Evolutionary conservation across 2,113 vertebrate genomes (phyloP).

Genomic region (Chaenogobius annularis): DNA sequence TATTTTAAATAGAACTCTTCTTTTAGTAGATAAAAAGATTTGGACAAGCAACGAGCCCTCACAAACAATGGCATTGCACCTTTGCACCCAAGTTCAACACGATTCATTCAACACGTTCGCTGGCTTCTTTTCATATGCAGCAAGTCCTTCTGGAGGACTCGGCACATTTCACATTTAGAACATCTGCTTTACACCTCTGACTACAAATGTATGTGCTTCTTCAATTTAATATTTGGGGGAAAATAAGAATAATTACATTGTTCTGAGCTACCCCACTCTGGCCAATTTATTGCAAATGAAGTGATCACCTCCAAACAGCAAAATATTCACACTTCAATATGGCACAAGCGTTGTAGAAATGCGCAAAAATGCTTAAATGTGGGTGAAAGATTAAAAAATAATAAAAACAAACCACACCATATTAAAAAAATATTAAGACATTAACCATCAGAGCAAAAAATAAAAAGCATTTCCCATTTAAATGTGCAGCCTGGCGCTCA

Average conservation of each 20-base stretch:
- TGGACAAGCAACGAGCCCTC: constrained; percentile 64
- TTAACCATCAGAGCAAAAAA: constrained; percentile 58
- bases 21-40: constrained; percentile 66
- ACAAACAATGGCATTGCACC: constrained; percentile 35
- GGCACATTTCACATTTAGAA: constrained; percentile 65
- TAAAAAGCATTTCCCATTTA: constrained; percentile 31
- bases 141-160: constrained; percentile 44
- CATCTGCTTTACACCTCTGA: constrained; percentile 61
- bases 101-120: constrained; percentile 59
- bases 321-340: constrained; percentile 67
- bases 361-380: constrained; percentile 43
- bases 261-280: constrained; percentile 37
- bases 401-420: constrained; percentile 51
- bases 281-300: constrained; percentile 71
- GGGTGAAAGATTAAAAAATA: constrained; percentile 55
- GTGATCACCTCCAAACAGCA: constrained; percentile 59
- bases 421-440: constrained; percentile 70
- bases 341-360: constrained; percentile 70
- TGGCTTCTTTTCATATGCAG: constrained; percentile 67
- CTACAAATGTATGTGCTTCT: constrained; percentile 76
- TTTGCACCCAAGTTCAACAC: constrained; percentile 45
- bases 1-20: constrained; percentile 33
- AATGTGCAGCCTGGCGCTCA: constrained; percentile 58
- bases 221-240: constrained; percentile 29
- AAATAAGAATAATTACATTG: constrained; percentile 24